Evolutionary conservation across 2,888 invertebrate species (phyloP), one percentile per base, ranked within the genome.

Genomic region (Hartigia nigra): DNA sequence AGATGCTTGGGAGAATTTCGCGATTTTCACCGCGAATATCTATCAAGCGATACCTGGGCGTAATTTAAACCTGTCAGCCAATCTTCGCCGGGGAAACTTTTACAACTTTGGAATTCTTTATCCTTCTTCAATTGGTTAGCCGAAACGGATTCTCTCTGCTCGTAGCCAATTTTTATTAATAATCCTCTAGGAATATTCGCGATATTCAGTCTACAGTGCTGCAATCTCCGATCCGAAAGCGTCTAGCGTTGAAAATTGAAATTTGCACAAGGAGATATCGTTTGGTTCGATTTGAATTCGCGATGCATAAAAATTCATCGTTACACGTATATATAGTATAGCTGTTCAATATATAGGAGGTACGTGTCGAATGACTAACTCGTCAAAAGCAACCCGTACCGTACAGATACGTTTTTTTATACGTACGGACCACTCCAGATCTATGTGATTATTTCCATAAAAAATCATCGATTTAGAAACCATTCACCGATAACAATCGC

Each of bases 1-100:
- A 76, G 77, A 82, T 81, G 80, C 83, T 80, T 80, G 80, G 79
- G 86, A 82, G 84, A 83, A 85, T 85, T 84, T 82, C 81, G 81
- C 83, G 84, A 86, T 85, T 85, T 84, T 80, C 32, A 31, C 32
- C 72, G 72, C 32, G 23, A 34, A 72, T 72, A 72, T 72, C 72
- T 34, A 72, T 72, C 72, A 34, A 12, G 72, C 72, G 72, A 72
- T 72, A 72, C 34, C 78, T 12, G 76, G 31, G n/a, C 37, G 80
- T 80, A 84, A 85, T 84, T 84, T 81, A 77, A 79, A 80, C 75
- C 79, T 78, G 77, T n/a, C 31, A 35, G 36, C 70, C 37, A 31
- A 31, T 55, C 70, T 69, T 39, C 75, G 69, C 74, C 69, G 72
- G 32, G 72, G 32, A 84, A 72, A 84, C 81, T 84, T 82, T 80